phyloP scores from a whole-genome alignment of 92 coral and sea anemone genomes.

The Isaurus tuberculatus region DNA sequence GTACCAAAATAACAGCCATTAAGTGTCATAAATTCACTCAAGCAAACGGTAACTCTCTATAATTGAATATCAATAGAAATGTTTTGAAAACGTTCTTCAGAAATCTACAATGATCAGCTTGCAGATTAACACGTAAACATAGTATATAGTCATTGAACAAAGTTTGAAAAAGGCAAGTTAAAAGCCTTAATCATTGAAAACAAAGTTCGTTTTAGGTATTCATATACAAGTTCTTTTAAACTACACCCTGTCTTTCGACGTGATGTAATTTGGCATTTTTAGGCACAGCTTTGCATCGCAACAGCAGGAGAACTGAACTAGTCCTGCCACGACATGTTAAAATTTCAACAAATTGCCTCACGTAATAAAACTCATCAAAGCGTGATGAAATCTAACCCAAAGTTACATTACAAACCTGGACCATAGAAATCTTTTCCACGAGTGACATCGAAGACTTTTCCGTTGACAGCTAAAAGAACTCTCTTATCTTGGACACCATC shows the following conservation, averaged over 20 bases:
- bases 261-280: background rate
- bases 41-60: slow-evolving; percentile 12
- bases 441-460: slow-evolving; percentile 97
- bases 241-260: background rate
- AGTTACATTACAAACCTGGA: slow-evolving; percentile 74
- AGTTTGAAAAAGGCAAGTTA: background rate
- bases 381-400: background rate
- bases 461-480: slow-evolving; percentile 92
- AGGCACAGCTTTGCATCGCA: no score
- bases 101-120: background rate
- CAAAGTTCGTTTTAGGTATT: background rate
- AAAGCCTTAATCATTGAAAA: background rate
- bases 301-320: slow-evolving; percentile 35
- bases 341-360: background rate
- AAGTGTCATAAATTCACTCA: background rate
- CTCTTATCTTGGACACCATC: slow-evolving; percentile 90
- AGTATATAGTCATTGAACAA: background rate
- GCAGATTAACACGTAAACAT: background rate
- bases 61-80: slow-evolving; percentile 39
- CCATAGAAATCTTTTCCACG: slow-evolving; percentile 98
- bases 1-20: background rate
- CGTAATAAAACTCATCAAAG: background rate
- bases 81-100: slow-evolving; percentile 12
- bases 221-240: background rate
- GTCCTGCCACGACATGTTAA: slow-evolving; percentile 24